Evolutionary conservation across 92 coral and sea anemone genomes (phyloP), one percentile per base, ranked within the genome.

Genomic region (Palythoa grandiflora): DNA sequence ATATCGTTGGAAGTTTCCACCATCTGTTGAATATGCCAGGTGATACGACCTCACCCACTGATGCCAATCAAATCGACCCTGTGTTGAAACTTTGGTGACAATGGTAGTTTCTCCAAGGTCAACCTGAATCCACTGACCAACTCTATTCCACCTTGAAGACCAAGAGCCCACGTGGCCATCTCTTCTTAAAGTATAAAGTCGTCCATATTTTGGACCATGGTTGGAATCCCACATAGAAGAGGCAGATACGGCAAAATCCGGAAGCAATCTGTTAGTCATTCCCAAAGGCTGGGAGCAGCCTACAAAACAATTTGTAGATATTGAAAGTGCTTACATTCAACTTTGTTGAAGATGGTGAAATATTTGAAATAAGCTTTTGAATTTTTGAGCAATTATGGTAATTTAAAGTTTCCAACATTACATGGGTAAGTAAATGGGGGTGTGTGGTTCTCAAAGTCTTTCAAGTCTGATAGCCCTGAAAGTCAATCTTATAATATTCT

Each of bases 191-290:
- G 73, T 55, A 38, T 35, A 57, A 10, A 80, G 85, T 54, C 85
- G 38, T 20, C 71, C 85, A 35, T 60, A 72, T 5, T 21, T 50
- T 2, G 85, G 85, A n/a, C 47, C 38, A 20, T 59, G 72, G 47
- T 80, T 80, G 17, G 48, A 12, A 60, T 59, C 72, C 85, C 85
- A 80, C 52, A 80, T 80, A 17, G 85, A 80, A 1, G 85, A 80
- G 60, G 85, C 85, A 37, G 85, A 59, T 9, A 80, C 20, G 6
- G 37, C 20, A n/a, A 35, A 14, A 28, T 59, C 72, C 17, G 85
- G 50, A 80, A 80, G 59, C 10, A 50, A 15, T 54, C 74, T 35
- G 38, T 35, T 80, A 12, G 63, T 68, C 40, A 80, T 80, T 57
- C 85, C 85, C 4, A 80, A 63, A 5, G 85, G 61, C 61, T 55